Evolutionary conservation across 2,113 vertebrate genomes (phyloP).

Genomic region (Elephantulus edwardii): DNA sequence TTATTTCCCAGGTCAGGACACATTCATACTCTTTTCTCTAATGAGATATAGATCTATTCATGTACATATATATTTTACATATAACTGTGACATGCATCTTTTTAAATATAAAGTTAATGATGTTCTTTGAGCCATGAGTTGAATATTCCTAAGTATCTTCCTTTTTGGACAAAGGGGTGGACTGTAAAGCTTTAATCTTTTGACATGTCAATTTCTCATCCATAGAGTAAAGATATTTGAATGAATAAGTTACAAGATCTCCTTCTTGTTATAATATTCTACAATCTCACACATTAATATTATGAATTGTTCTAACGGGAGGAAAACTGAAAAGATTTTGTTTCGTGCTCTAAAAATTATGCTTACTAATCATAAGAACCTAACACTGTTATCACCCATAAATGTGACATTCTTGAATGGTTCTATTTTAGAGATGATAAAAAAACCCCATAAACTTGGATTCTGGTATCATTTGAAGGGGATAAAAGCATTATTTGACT

Average conservation of each 20-base stretch:
- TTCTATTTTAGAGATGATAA: background rate
- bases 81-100: background rate
- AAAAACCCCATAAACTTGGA: background rate
- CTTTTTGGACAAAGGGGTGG: background rate
- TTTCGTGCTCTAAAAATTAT: conserved; percentile 31
- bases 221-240: background rate
- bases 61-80: background rate
- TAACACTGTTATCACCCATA: background rate
- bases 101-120: background rate
- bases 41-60: background rate
- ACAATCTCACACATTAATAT: background rate
- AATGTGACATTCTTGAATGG: conserved; percentile 21
- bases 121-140: background rate
- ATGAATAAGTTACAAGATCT: background rate
- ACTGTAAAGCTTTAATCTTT: background rate
- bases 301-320: background rate
- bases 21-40: background rate
- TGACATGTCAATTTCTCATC: background rate
- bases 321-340: background rate
- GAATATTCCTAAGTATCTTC: background rate
- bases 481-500: conserved; percentile 4
- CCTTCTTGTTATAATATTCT: background rate
- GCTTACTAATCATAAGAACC: background rate
- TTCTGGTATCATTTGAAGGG: conserved; percentile 5
- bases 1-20: background rate